These are phyloP conservation scores for Euproctis similis DNA, from an alignment of 2,888 invertebrate genomes.

Conservation along the genomic window DNA sequence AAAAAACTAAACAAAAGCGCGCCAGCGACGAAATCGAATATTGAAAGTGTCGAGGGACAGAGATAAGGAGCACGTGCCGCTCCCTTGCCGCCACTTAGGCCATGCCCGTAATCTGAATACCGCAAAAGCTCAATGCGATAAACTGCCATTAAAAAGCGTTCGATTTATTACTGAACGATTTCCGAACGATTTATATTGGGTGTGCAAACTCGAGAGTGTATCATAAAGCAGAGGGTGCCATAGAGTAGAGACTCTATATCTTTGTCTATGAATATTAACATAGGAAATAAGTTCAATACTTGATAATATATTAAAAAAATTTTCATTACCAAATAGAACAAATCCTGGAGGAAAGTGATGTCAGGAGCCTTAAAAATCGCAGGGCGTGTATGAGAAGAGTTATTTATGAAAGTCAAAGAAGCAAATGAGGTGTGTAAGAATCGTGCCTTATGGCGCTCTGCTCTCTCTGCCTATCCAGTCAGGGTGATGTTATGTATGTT, in stretches of 20 bases:
- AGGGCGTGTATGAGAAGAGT: too few species aligned
- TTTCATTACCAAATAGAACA: too few species aligned
- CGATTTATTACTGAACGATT: slow-evolving; percentile 74
- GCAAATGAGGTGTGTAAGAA: too few species aligned
- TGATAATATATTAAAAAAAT: too few species aligned
- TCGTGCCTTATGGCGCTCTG: too few species aligned
- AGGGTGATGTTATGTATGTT: too few species aligned
- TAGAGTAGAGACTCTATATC: slow-evolving; percentile 20
- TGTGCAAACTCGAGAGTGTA: slow-evolving; percentile 25
- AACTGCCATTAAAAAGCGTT: slow-evolving; percentile 75
- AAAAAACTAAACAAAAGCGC: slow-evolving; percentile 42
- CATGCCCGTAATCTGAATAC: slow-evolving; percentile 69
- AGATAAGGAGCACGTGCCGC: slow-evolving; percentile 71
- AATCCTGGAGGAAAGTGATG: too few species aligned
- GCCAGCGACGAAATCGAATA: slow-evolving; percentile 65
- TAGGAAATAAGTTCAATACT: too few species aligned
- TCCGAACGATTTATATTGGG: slow-evolving; percentile 53
- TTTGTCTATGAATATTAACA: too few species aligned
- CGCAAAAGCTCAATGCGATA: slow-evolving; percentile 72
- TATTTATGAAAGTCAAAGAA: too few species aligned
- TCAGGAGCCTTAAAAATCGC: too few species aligned
- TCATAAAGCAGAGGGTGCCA: slow-evolving; percentile 18
- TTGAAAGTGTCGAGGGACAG: slow-evolving; percentile 73
- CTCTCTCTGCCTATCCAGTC: too few species aligned
- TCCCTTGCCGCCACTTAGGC: slow-evolving; percentile 68